Evolutionary conservation across 2,113 vertebrate genomes (phyloP), one percentile per base, ranked within the genome.

Genomic region (Pelmatolapia mariae): DNA sequence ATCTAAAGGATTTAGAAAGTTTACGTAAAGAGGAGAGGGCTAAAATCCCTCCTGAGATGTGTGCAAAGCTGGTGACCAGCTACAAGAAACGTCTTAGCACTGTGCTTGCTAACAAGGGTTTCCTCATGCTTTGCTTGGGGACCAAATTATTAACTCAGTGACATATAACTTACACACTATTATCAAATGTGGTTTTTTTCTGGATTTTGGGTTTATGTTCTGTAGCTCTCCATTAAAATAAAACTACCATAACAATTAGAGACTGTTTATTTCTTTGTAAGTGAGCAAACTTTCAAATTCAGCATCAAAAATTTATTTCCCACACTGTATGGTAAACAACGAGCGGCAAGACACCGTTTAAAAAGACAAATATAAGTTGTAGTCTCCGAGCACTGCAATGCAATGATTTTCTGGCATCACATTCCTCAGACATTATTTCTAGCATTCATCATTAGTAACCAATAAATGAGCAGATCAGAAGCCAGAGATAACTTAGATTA

Each of bases 111-210:
- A 66, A 36, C 33, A 66, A 66, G 0, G 31, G 6, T 12, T n/a
- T 38, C 0, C 3, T 22, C 33, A 66, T 1, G 19, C 38, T 66
- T 66, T 8, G 1, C 33, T 38, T 66, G 61, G 7, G 31, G 31
- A 38, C 33, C 33, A 66, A 38, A 22, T 13, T 0, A 38, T 66
- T 66, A 33, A 61, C 57, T 61, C 57, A 6, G 57, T 4, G 2
- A 61, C 5, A 33, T 33, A 10, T 33, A 61, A 33, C 3, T 33
- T 61, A 5, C 6, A 63, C 59, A 63, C 18, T 36, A 7, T 38
- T 38, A 2, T 66, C 10, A 18, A 66, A n/a, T 66, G 18, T 63
- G 10, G 1, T 0, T 31, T 6, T 61, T 4, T 33, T 1, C 19
- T 66, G 2, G 61, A 66, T 66, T 66, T 66, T 66, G 0, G 33